Evolutionary conservation across 1,140 invertebrate species (phyloP).

Genomic region (Cephus cinctus): DNA sequence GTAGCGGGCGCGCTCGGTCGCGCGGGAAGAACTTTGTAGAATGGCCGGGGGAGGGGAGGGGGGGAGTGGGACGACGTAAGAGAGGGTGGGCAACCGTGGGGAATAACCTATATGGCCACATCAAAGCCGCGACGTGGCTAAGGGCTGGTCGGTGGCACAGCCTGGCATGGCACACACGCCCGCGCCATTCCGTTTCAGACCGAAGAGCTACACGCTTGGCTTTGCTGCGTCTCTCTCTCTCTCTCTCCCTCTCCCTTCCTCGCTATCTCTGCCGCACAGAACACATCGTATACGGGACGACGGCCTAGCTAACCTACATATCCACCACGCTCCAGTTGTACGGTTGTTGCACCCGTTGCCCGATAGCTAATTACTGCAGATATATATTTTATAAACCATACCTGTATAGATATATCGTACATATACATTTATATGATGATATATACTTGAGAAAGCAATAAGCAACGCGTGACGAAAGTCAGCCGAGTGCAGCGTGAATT

Average conservation of each 20-base stretch:
- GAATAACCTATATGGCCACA: constrained; percentile 18
- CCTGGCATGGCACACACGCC: too few relatives aligned
- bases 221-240: not conserved
- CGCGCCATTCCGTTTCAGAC: not conserved
- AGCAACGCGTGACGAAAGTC: too few relatives aligned
- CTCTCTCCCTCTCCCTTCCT: not conserved
- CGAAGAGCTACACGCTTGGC: not conserved
- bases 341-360: constrained; percentile 19
- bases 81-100: constrained; percentile 2
- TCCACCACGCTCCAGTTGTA: constrained; percentile 12
- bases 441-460: too few relatives aligned
- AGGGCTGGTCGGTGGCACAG: too few relatives aligned
- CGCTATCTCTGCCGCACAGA: not conserved
- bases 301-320: constrained; percentile 16
- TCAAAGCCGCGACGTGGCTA: constrained; percentile 13
- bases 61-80: not conserved
- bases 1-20: not conserved
- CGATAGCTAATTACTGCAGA: constrained; percentile 30
- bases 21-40: not conserved
- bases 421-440: too few relatives aligned
- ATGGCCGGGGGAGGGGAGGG: constrained; percentile 2
- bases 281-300: not conserved
- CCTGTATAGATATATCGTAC: too few relatives aligned
- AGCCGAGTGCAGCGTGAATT: too few relatives aligned
- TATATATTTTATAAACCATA: too few relatives aligned